phyloP scores from a whole-genome alignment of 2,113 vertebrate genomes.

The Bombycilla garrulus region DNA sequence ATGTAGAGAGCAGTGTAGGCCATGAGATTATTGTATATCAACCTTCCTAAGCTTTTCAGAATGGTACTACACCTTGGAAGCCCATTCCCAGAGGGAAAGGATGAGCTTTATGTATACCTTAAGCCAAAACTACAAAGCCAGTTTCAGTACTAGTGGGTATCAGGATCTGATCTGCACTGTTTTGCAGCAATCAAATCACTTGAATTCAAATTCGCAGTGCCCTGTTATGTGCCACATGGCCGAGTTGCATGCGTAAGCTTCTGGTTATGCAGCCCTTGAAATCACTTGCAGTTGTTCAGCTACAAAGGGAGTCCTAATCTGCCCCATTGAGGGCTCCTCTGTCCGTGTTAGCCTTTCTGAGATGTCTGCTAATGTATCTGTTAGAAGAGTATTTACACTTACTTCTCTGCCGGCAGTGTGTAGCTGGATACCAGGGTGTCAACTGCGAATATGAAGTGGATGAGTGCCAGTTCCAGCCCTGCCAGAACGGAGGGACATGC shows the following conservation, averaged over 20 bases:
- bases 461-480: constrained; percentile 87
- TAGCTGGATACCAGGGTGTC: constrained; percentile 87
- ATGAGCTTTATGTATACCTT: neutral
- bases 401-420: constrained; percentile 72
- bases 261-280: neutral
- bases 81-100: neutral
- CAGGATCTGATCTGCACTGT: neutral
- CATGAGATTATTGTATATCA: neutral
- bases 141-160: neutral
- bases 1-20: neutral
- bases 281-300: neutral
- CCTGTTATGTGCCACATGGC: neutral
- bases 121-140: neutral
- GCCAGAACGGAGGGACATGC: constrained; percentile 87
- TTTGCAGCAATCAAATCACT: neutral
- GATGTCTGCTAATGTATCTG: neutral
- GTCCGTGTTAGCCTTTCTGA: neutral
- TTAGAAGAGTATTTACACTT: neutral
- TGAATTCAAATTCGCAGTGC: neutral
- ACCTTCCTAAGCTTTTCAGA: neutral
- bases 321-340: neutral
- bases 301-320: neutral
- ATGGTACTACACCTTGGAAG: neutral
- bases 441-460: constrained; percentile 91
- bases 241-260: neutral